Base-by-base conservation (phyloP, 2,797 vertebrate genomes). In the Ctenopoma kingsleyae region DNA sequence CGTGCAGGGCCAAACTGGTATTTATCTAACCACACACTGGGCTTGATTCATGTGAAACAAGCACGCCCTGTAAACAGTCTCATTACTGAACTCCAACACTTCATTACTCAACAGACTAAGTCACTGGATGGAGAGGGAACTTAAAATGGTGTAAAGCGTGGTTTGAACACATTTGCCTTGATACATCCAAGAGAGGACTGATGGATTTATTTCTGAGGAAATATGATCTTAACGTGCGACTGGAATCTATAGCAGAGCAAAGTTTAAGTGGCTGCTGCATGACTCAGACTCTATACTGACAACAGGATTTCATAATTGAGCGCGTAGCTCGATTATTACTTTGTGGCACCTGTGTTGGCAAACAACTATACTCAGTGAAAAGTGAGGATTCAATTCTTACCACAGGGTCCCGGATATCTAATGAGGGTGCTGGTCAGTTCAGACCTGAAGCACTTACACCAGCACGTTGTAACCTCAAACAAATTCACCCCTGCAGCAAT, bases 21-120 rank as follows among this genome's bases (percentile, higher is more conserved):
- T 95, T 95, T 95, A 93, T 86, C 94, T 93, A 95, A 93, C 94
- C 91, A 89, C 93, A 91, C 90, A 91, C 92, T 94, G 93, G 91
- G 92, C 82, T 91, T 92, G 91, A 94, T 94, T 94, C 93, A 94
- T 94, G 91, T 91, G 92, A 91, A 94, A 94, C 93, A 94, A 93
- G 92, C 91, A 85, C 78, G 81, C 89, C 92, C 94, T 94, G 92
- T 94, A 94, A 93, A 93, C 92, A 94, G 91, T 92, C 92, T 92
- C 92, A 93, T 94, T 94, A 94, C 92, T 83, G 81, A 91, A 88
- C 82, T 87, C 89, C 89, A 93, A 91, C 94, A 94, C 93, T 93
- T 93, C 93, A 94, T 94, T 93, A 93, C 89, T 94, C 93, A 94
- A 87, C 74, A 50, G 76, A 81, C 89, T 86, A 67, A 88, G 89